These are phyloP conservation scores for Synanceia verrucosa DNA, from an alignment of 2,797 vertebrate genomes.

Conservation along the genomic window DNA sequence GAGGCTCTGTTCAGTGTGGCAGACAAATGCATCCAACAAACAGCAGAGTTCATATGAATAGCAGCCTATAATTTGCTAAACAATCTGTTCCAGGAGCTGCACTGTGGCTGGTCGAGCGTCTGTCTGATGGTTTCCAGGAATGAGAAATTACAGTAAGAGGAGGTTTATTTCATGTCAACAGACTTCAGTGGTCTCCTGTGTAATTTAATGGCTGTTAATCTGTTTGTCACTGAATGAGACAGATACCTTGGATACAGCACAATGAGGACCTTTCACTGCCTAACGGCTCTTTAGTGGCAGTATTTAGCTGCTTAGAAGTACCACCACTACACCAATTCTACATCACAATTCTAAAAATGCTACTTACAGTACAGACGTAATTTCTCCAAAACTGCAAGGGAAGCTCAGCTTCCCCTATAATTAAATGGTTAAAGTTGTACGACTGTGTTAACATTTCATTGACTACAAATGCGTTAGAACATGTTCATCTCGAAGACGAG, in stretches of 20 bases:
- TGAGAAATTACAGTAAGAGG: conserved; percentile 23
- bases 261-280: not conserved
- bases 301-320: not conserved
- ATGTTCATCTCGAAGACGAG: too few species aligned
- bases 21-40: conserved; percentile 1
- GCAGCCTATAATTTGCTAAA: conserved; percentile 31
- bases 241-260: not conserved
- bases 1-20: not conserved
- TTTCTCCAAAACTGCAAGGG: too few species aligned
- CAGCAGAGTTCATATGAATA: conserved; percentile 6
- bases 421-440: too few species aligned
- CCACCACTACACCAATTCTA: too few species aligned
- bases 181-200: conserved; percentile 20
- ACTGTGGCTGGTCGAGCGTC: conserved; percentile 2
- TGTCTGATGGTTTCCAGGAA: conserved; percentile 22
- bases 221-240: not conserved
- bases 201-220: conserved; percentile 27
- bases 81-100: conserved; percentile 1
- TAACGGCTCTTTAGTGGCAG: not conserved
- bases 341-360: too few species aligned
- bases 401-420: too few species aligned
- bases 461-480: too few species aligned
- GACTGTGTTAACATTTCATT: too few species aligned
- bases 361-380: too few species aligned
- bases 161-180: conserved; percentile 37